Evolutionary conservation across 92 coral and sea anemone species (phyloP).

Genomic region (Phenganax subtilis): DNA sequence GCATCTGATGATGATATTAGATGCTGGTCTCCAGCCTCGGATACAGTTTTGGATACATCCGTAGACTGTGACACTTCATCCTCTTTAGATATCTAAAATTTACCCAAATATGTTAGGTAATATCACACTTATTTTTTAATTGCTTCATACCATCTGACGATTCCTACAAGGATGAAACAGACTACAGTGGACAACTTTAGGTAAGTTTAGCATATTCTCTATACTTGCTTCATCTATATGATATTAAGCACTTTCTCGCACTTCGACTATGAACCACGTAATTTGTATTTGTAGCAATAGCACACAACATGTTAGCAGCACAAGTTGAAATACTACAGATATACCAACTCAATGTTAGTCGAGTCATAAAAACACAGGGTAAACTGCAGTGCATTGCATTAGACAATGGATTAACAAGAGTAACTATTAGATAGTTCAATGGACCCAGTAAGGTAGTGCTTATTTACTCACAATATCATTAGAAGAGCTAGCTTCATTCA

Average conservation of each 20-base stretch:
- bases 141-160: too few species aligned
- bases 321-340: not conserved
- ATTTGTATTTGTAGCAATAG: too few species aligned
- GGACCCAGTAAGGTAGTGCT: not conserved
- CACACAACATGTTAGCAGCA: too few species aligned
- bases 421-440: not conserved
- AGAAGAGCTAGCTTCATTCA: slow-evolving; percentile 22
- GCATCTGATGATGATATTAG: slow-evolving; percentile 12
- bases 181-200: too few species aligned
- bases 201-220: too few species aligned
- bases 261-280: too few species aligned
- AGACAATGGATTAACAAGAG: not conserved
- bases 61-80: slow-evolving; percentile 8
- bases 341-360: not conserved
- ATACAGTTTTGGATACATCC: slow-evolving; percentile 17
- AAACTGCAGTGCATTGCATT: too few species aligned
- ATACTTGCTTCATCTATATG: too few species aligned
- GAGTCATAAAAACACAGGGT: not conserved
- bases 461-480: slow-evolving; percentile 26
- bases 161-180: too few species aligned
- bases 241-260: too few species aligned
- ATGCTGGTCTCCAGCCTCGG: not conserved
- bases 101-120: not conserved
- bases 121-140: too few species aligned
- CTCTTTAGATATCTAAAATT: not conserved